These are phyloP conservation scores for Beris chalybata DNA, from an alignment of 2,888 invertebrate species.

Conservation along the genomic window DNA sequence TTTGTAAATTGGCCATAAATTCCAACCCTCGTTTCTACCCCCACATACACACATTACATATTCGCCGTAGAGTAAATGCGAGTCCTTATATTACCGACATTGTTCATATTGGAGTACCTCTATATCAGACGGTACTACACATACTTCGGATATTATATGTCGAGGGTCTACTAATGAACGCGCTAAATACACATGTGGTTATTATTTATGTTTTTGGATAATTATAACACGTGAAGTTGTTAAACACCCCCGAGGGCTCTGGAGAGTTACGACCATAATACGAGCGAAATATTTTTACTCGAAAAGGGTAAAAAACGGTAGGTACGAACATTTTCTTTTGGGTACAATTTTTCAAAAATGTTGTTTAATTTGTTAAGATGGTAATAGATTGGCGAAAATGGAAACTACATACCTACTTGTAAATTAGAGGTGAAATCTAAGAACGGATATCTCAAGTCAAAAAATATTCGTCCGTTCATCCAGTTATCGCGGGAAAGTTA, in stretches of 20 bases:
- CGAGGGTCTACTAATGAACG: slow-evolving; percentile 13
- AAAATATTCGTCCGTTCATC: too few relatives aligned
- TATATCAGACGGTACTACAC: neutral
- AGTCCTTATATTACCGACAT: neutral
- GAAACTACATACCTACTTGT: too few relatives aligned
- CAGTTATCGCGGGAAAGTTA: too few relatives aligned
- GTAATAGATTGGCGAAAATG: too few relatives aligned
- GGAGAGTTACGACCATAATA: too few relatives aligned
- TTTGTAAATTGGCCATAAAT: slow-evolving; percentile 29
- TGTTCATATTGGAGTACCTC: slow-evolving; percentile 3
- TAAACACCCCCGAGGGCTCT: slow-evolving; percentile 5
- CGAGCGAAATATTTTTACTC: too few relatives aligned
- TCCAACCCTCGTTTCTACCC: slow-evolving; percentile 9
- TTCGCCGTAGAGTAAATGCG: slow-evolving; percentile 4
- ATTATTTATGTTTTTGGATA: slow-evolving; percentile 34
- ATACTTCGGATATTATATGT: slow-evolving; percentile 1
- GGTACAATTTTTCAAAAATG: too few relatives aligned
- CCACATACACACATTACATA: neutral
- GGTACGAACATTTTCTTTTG: too few relatives aligned
- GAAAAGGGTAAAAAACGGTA: too few relatives aligned
- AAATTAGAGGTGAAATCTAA: too few relatives aligned
- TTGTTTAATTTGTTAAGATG: too few relatives aligned
- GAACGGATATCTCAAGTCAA: too few relatives aligned
- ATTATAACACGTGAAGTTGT: slow-evolving; percentile 39
- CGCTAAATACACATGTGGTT: slow-evolving; percentile 32